Percentiles rank a stretch among this genome's conserved stretches.
Evolutionary conservation across 1,140 invertebrate genomes (phyloP).

Genomic region (Liolophura sinensis): DNA sequence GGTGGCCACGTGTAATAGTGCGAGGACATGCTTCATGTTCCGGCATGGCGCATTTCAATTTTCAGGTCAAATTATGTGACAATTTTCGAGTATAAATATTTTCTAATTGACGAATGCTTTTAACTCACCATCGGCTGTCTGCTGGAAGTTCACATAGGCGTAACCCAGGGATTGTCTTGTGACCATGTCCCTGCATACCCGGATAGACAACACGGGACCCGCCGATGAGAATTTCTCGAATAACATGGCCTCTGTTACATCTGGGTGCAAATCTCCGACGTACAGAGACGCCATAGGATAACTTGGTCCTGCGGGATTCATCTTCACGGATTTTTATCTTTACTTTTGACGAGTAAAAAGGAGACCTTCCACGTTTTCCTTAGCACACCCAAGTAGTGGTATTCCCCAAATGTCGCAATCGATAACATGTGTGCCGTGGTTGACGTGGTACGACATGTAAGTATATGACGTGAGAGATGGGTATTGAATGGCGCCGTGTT

Average conservation of each 20-base stretch:
- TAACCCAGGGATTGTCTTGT: conserved; percentile 97
- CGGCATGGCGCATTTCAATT: too few species aligned
- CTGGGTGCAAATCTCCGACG: conserved; percentile 97
- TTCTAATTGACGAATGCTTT: neutral
- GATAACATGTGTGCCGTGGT: too few species aligned
- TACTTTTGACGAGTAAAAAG: conserved; percentile 8
- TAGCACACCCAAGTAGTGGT: conserved; percentile 13
- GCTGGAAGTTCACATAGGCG: conserved; percentile 99
- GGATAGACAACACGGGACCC: conserved; percentile 97
- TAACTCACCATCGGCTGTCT: conserved; percentile 80
- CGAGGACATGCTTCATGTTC: too few species aligned
- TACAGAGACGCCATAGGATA: conserved; percentile 84
- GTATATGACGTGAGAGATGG: too few species aligned
- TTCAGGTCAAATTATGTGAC: too few species aligned
- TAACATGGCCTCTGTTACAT: conserved; percentile 98
- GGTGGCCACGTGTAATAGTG: too few species aligned
- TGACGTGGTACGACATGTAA: too few species aligned
- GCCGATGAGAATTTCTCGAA: conserved; percentile 99
- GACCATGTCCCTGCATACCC: conserved; percentile 97
- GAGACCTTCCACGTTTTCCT: conserved; percentile 8
- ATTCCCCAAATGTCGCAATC: too few species aligned
- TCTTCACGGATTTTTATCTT: conserved; percentile 21
- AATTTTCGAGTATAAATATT: too few species aligned
- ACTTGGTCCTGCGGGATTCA: conserved; percentile 45
- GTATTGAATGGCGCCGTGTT: too few species aligned